Evolutionary conservation across 1,140 invertebrate genomes (phyloP), one percentile per base, ranked within the genome.

Genomic region (Drosophila lowei): DNA sequence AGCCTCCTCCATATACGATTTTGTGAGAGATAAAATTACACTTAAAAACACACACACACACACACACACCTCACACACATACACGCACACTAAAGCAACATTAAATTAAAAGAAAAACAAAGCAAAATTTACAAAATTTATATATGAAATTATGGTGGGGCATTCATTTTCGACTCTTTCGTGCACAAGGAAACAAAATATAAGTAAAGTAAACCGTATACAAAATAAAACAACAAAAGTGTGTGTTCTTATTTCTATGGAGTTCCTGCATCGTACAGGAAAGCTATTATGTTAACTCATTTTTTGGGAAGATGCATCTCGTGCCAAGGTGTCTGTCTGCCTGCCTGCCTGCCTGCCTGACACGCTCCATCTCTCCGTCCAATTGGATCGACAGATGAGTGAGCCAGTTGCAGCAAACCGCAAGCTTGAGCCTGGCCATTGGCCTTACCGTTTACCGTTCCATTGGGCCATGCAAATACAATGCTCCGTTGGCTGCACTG

Each of bases 151-250:
- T 56, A 56, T 67, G 65, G 50, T 67, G 65, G 65, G 65, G 62
- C 62, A 68, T 67, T 67, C 62, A 68, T 67, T 80, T 81, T 85
- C 64, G 83, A 81, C 78, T 76, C 78, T 76, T 86, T 86, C 80
- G 80, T 86, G 80, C 83, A 76, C 81, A 71, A 71, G 77, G 61
- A 81, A 79, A 66, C 30, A 34, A 34, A 85, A 85, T 85, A 86
- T 56, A 84, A 84, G 72, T 84, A 56, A 85, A 84, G 72, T 84
- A 85, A 85, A 85, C 72, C 64, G 85, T 84, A 84, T 84, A 74
- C 76, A 85, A 84, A 65, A 84, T 49, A 49, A 48, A 5, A 11
- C 2, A 43, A 34, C 9, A 11, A 9, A 34, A 34, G 2, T 11
- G 30, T 3, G 9, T 11, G 7, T 34, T 34, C 30, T 9, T 8